Base-by-base conservation (phyloP, 1,140 invertebrate genomes). In the Meloidogyne hapla region DNA sequence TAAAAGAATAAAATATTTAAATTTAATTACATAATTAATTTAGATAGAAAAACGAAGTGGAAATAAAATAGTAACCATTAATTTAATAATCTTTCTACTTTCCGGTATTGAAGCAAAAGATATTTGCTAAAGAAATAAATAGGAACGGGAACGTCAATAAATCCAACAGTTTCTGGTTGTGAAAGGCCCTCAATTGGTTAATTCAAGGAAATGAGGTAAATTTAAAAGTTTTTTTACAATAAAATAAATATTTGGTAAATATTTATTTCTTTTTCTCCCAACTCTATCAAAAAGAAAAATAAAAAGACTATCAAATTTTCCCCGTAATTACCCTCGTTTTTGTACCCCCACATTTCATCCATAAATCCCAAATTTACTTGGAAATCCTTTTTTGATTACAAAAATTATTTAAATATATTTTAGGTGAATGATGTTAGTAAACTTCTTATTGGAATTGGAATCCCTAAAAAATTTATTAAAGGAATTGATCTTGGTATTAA, bases 1-100 rank as follows among this genome's bases (percentile, higher is more conserved):
- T 33, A 4, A 6, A 65, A 33, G 0, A 65, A 65, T 13, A 26
- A 26, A 64, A 64, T 26, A 15, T 15, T 26, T 38, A 23, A 23
- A 21, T 42, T 45, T 38, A 63, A 21, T 42, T 21, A 25, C 13
- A 26, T 3, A 6, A 8, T 26, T 15, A 33, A 2, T 18, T 68
- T 74, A 84, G 82, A 40, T 84, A 4, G 81, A 82, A 72, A 82
- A 82, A 61, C 68, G 81, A 18, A 56, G 67, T 23, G 81, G 81
- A 63, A 82, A 82, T 48, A 82, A 82, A 74, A 23, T 69, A 21
- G 80, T 81, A 10, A 82, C 82, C n/a, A 3, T 40, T 82, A 26
- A 65, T 82, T n/a, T 3, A 83, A 75, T 45, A 82, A 82, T 23
- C 38, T 82, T 21, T 23, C 68, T 21, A 2, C 62, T 8, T 82